A percentile compares a stretch with the other conserved stretches of the same genome.
Evolutionary conservation across 1,140 invertebrate genomes (phyloP).

Genomic region (Drosophila tropicalis): DNA sequence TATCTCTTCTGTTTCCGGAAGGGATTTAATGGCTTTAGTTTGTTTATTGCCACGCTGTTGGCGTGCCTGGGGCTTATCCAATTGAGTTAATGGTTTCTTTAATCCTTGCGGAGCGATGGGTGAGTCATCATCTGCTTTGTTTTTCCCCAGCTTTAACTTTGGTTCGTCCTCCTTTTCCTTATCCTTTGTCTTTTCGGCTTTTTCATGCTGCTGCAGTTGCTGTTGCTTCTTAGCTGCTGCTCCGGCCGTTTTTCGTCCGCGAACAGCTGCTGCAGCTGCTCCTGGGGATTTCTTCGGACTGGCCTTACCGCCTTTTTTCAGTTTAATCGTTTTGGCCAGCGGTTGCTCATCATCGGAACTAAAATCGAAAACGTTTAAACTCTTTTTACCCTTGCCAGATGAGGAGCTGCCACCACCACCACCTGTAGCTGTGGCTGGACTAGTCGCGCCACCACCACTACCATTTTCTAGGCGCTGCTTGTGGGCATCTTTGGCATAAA

Average conservation of each 20-base stretch:
- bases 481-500: constrained; percentile 74
- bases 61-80: constrained; percentile 19
- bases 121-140: constrained; percentile 44
- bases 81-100: constrained; percentile 49
- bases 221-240: constrained; percentile 39
- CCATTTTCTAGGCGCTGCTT: constrained; percentile 72
- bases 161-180: constrained; percentile 22
- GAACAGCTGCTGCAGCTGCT: constrained; percentile 20
- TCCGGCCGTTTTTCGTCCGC: constrained; percentile 57
- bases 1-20: constrained; percentile 17
- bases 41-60: constrained; percentile 51
- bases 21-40: constrained; percentile 33
- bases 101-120: constrained; percentile 42
- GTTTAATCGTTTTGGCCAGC: constrained; percentile 78
- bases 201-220: constrained; percentile 25
- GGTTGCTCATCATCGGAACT: constrained; percentile 83
- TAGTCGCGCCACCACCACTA: constrained; percentile 8
- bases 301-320: constrained; percentile 66
- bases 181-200: constrained; percentile 32
- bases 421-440: not conserved
- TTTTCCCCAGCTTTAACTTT: constrained; percentile 45
- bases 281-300: constrained; percentile 53
- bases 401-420: constrained; percentile 14
- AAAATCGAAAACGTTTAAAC: constrained; percentile 82
- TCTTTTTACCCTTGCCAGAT: constrained; percentile 52